Evolutionary conservation across 1,140 invertebrate genomes (phyloP), one percentile per base, ranked within the genome.

Genomic region (Tyrophagus putrescentiae): DNA sequence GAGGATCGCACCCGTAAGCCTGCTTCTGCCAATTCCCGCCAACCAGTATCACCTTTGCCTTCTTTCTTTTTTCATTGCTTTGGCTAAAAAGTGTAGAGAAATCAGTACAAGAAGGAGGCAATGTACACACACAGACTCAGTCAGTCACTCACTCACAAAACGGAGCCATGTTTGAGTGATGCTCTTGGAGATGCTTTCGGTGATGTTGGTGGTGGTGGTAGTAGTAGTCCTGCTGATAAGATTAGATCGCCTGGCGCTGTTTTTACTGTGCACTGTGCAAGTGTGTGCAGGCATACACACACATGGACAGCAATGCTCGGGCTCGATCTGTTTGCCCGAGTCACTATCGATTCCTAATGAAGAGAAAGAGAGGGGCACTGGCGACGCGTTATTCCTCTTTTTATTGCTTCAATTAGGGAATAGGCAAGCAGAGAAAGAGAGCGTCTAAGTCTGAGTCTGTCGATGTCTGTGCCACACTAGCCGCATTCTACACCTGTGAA

Each of bases 301-400:
- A 25, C 4, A 33, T 4, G 23, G 28, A 4, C 13, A 54, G 4
- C 29, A 5, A 54, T 54, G 13, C 42, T 28, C 21, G 32, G 13
- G 27, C n/a, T 21, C 36, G 45, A 48, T 48, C 45, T 48, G 31
- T 48, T 48, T 48, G 45, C 45, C 21, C 6, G 23, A 9, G 7
- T 48, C 45, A 48, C 45, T 48, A 48, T 48, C 45, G 45, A 48
- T 48, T 48, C 45, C 45, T 48, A 29, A 48, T 48, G 45, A 48
- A 48, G 45, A 18, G 45, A 48, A 48, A 48, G 45, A 18, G 45
- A 48, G 45, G 45, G 21, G 21, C 36, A 21, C 45, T 48, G 31
- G 23, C 45, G 23, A 21, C 7, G 21, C 21, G 21, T 39, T 13
- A 13, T 13, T 48, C 31, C 45, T 21, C 45, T 25, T 48, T 48